Evolutionary conservation across 1,140 invertebrate genomes (phyloP), one percentile per base, ranked within the genome.

Genomic region (Neodiprion fabricii): DNA sequence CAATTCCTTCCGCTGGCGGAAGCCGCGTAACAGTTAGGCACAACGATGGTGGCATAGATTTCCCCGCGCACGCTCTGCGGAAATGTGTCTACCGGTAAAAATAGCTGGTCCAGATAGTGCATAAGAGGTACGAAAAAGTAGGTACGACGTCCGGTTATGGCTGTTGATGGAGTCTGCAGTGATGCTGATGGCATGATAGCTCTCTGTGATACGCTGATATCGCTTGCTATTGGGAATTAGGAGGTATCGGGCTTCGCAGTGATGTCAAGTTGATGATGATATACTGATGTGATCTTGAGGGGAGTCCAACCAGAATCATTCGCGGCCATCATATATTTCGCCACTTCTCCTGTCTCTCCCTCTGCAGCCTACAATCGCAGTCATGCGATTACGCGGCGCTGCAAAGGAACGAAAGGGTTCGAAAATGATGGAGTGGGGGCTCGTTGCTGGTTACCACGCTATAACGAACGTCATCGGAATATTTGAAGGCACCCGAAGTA

Each of bases 181-280:
- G 53, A 8, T 61, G 53, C 5, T 9, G 53, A 61, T 61, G 53
- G 53, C 11, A 14, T 61, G 53, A 61, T 61, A 40, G 28, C 28
- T 40, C 28, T 40, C 28, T 40, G 28, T 14, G 53, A 17, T 17
- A 61, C 53, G n/a, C 53, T 17, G 53, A 12, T 61, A 61, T 61
- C 53, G 53, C 53, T 61, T 61, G 53, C 73, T 66, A 81, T 79
- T 78, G 75, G 72, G 71, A 82, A 78, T 78, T 69, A 76, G 69
- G 67, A 80, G 68, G 68, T 75, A n/a, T 72, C 61, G 71, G 75
- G 40, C 72, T 75, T 79, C 74, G 76, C 75, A 81, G 78, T 78
- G 79, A 81, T 85, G 84, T 86, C 85, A 87, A 61, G 82, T 85
- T 85, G 82, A 87, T 87, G 84, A 87, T 87, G 85, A 86, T 87